These are phyloP conservation scores for Hyla sarda DNA, from an alignment of 2,113 vertebrate species.

Conservation along the genomic window DNA sequence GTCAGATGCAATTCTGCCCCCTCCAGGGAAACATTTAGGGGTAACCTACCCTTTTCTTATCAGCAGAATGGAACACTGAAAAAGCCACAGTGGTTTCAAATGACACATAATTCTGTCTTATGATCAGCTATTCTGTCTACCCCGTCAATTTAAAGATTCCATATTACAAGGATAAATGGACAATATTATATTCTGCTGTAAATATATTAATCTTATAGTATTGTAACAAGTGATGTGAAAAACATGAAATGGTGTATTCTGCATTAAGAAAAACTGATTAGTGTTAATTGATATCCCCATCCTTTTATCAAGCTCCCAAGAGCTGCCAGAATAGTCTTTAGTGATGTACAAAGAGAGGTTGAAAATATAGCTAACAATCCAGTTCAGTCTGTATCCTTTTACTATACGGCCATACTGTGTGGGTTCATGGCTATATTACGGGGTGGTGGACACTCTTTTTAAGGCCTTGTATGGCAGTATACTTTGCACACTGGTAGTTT, in stretches of 20 bases:
- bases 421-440: too few species aligned
- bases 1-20: slow-evolving; percentile 53
- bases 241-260: neutral
- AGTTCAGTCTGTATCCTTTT: neutral
- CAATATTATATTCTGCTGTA: neutral
- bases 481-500: too few species aligned
- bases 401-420: too few species aligned
- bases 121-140: slow-evolving; percentile 53
- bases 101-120: slow-evolving; percentile 10
- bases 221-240: neutral
- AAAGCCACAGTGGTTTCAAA: slow-evolving; percentile 47
- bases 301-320: neutral
- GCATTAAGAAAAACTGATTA: neutral
- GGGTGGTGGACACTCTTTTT: too few species aligned
- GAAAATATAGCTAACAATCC: neutral
- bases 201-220: neutral
- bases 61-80: slow-evolving; percentile 19
- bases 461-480: too few species aligned
- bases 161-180: slow-evolving; percentile 15
- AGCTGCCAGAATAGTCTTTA: neutral
- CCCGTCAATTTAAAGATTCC: slow-evolving; percentile 8
- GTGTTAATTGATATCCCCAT: neutral
- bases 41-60: slow-evolving; percentile 45
- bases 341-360: neutral
- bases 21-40: slow-evolving; percentile 50